Percentiles rank a stretch among this genome's conserved stretches.
phyloP scores from a whole-genome alignment of 2,888 invertebrate species.

The Coleophora flavipennella region DNA sequence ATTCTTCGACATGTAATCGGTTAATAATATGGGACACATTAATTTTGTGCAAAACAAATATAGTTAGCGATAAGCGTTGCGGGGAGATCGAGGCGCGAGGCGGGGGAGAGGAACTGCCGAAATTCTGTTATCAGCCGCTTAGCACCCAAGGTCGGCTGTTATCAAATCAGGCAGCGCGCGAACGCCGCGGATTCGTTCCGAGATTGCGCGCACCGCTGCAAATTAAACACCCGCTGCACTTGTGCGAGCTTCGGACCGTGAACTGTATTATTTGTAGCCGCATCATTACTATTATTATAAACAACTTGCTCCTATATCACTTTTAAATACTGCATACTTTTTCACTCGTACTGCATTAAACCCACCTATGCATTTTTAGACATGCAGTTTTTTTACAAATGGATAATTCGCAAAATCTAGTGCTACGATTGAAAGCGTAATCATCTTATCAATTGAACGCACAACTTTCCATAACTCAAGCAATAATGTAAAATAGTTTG shows the following conservation, averaged over 20 bases:
- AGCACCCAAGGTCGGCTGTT: slow-evolving; percentile 59
- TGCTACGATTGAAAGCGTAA: too few species aligned
- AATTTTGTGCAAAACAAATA: slow-evolving; percentile 64
- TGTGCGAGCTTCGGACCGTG: slow-evolving; percentile 6
- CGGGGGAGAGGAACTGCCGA: slow-evolving; percentile 39
- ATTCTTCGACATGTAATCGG: slow-evolving; percentile 44
- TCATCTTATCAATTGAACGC: too few species aligned
- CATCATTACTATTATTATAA: too few species aligned
- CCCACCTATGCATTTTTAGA: too few species aligned
- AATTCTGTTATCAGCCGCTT: slow-evolving; percentile 62
- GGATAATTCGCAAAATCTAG: too few species aligned
- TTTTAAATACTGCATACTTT: too few species aligned
- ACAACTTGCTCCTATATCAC: too few species aligned
- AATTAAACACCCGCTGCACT: slow-evolving; percentile 21
- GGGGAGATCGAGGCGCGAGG: slow-evolving; percentile 27
- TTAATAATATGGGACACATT: slow-evolving; percentile 43
- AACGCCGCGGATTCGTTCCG: slow-evolving; percentile 44
- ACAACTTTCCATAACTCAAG: too few species aligned
- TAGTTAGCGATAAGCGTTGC: slow-evolving; percentile 39
- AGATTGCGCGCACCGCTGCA: slow-evolving; percentile 52
- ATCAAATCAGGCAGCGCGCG: slow-evolving; percentile 33
- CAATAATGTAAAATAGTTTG: too few species aligned
- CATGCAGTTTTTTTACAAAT: too few species aligned
- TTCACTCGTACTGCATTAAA: too few species aligned
- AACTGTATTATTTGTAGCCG: slow-evolving; percentile 6